phyloP scores from a whole-genome alignment of 2,113 vertebrate species.

The Engraulis encrasicolus region DNA sequence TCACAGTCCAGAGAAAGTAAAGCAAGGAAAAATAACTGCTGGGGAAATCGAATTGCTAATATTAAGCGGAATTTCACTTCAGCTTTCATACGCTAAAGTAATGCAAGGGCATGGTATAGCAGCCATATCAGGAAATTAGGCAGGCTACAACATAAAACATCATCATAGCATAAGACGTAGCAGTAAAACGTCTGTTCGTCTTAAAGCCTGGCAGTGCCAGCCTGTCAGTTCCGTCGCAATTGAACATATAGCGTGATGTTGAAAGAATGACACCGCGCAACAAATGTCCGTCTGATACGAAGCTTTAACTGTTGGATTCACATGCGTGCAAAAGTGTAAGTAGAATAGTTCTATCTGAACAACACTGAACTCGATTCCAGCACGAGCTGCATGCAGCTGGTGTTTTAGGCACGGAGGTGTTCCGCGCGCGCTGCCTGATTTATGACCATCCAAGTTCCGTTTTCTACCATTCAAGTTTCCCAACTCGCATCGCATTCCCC shows the following conservation, averaged over 20 bases:
- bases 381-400: conserved; percentile 3
- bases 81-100: not conserved
- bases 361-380: not conserved
- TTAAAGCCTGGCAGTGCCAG: not conserved
- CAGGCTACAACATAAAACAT: not conserved
- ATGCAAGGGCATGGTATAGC: not conserved
- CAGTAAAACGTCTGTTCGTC: not conserved
- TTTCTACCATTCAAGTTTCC: not conserved
- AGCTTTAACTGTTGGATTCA: not conserved
- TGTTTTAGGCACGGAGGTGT: not conserved
- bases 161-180: not conserved
- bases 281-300: not conserved
- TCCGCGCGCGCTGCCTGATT: not conserved
- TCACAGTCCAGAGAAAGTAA: not conserved
- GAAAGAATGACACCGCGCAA: not conserved
- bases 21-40: not conserved
- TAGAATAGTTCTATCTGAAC: not conserved
- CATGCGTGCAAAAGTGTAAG: not conserved
- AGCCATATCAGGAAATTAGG: not conserved
- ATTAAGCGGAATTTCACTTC: not conserved
- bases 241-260: not conserved
- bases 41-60: not conserved
- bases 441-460: conserved; percentile 8
- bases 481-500: conserved; percentile 8
- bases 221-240: not conserved